Percentiles rank a stretch among this genome's conserved stretches.
Conservation (phyloP, 2,113 vertebrate species). For the Notiomystis cincta region DNA sequence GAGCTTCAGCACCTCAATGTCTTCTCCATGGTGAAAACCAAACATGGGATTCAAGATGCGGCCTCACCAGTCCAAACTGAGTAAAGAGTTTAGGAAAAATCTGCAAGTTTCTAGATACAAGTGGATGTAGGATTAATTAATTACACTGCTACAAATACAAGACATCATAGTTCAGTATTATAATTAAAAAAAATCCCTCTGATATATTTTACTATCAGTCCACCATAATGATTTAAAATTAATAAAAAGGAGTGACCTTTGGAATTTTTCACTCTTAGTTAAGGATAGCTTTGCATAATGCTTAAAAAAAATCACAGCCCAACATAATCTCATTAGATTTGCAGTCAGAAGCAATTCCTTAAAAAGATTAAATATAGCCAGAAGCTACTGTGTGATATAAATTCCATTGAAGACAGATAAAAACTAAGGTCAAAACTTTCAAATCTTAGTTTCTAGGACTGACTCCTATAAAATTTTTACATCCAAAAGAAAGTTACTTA, state of each 20-base stretch:
- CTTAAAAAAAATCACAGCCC: neutral
- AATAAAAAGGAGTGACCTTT: neutral
- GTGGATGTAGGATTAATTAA: neutral
- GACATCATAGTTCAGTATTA: neutral
- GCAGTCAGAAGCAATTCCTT: neutral
- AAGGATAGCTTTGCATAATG: neutral
- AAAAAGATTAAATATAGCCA: constrained; percentile 7
- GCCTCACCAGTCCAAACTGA: neutral
- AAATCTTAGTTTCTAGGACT: neutral
- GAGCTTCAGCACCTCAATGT: neutral
- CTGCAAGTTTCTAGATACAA: neutral
- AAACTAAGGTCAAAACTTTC: neutral
- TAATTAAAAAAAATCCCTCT: neutral
- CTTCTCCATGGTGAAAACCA: neutral
- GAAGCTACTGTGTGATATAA: neutral
- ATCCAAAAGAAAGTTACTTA: neutral
- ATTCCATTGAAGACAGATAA: neutral
- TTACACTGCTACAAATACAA: neutral
- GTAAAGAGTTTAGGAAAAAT: neutral
- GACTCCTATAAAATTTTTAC: neutral
- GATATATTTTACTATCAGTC: neutral
- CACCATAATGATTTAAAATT: neutral
- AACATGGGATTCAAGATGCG: rapidly evolving
- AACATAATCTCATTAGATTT: neutral
- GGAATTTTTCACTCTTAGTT: neutral